Conservation (phyloP, 1,140 invertebrate species). For the Diabrotica virgifera region DNA sequence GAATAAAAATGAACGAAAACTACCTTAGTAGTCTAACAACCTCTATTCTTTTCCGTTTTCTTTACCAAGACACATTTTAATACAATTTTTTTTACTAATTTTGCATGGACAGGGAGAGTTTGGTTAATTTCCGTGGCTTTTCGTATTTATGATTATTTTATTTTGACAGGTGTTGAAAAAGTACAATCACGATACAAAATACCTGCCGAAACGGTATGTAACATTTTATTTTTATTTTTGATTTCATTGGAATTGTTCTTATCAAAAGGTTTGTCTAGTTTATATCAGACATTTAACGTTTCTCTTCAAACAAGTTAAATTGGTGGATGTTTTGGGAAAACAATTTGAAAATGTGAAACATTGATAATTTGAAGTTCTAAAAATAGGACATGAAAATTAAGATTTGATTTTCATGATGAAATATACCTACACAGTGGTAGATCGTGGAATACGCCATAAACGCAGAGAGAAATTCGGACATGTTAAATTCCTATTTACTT, state of each 20-base stretch:
- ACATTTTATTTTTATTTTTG: slow-evolving; percentile 28
- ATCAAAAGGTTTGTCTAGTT: slow-evolving; percentile 25
- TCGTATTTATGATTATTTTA: slow-evolving; percentile 6
- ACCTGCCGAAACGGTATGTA: slow-evolving; percentile 30
- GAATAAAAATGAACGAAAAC: too few species aligned
- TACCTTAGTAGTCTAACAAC: too few species aligned
- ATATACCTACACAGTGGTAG: too few species aligned
- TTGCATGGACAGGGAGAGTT: slow-evolving; percentile 3
- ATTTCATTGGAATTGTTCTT: slow-evolving; percentile 23
- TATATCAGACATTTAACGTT: slow-evolving; percentile 23
- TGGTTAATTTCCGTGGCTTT: not conserved
- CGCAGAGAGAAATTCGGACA: too few species aligned
- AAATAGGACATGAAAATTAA: too few species aligned
- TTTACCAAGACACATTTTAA: slow-evolving; percentile 3
- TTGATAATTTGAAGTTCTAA: too few species aligned
- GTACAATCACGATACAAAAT: slow-evolving; percentile 26
- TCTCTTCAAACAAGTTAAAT: slow-evolving; percentile 20
- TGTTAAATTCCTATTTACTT: too few species aligned
- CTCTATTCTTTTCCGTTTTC: too few species aligned
- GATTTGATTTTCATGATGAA: too few species aligned
- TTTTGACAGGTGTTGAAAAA: slow-evolving; percentile 36
- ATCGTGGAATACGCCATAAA: too few species aligned
- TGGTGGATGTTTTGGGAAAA: slow-evolving; percentile 11
- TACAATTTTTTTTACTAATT: not conserved
- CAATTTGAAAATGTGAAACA: not conserved